Base-by-base conservation (phyloP, 2,113 vertebrate genomes). In the Sebastes schlegelii region DNA sequence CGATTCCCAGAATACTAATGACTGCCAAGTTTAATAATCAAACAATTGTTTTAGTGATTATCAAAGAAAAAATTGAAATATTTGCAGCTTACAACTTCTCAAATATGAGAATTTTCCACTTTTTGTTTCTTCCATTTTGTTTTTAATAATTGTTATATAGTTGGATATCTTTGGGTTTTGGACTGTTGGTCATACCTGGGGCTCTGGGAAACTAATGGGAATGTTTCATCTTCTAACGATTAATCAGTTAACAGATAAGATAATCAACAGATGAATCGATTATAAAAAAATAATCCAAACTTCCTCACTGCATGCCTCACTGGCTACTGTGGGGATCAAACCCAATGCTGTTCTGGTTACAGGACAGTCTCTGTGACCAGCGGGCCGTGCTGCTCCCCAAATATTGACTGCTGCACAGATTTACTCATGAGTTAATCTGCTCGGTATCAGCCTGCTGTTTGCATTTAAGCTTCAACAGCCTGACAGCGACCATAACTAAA, bases 381-480 rank as follows among this genome's bases (percentile, higher is more conserved):
- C 60, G 1, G 79, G 26, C 80, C 76, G 13, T 64, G 82, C 85
- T 46, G 65, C 54, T 79, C 64, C 79, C 21, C 71, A 86, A 91
- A 91, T 91, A 91, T 85, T 91, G 91, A 89, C 70, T 19, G 0
- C 52, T 4, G 2, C 61, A 14, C n/a, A 49, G 78, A 40, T 82
- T n/a, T 79, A 73, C 75, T 74, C 52, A 17, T 23, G 63, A 74
- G 83, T 69, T 85, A 86, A 91, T 85, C 90, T 64, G 60, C 76
- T 83, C 48, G 0, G 63, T 4, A 26, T 79, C 71, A 45, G 65
- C 21, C 79, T 14, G 19, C 0, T 72, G 88, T 88, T 90, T 86
- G 82, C 42, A 17, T 42, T 72, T 58, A 66, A 81, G 89, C 83
- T 85, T 61, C 80, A 6, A 21, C 61, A 21, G 8, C 34, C 48